Evolutionary conservation across 2,888 invertebrate species (phyloP).

Genomic region (Craniophora ligustri): DNA sequence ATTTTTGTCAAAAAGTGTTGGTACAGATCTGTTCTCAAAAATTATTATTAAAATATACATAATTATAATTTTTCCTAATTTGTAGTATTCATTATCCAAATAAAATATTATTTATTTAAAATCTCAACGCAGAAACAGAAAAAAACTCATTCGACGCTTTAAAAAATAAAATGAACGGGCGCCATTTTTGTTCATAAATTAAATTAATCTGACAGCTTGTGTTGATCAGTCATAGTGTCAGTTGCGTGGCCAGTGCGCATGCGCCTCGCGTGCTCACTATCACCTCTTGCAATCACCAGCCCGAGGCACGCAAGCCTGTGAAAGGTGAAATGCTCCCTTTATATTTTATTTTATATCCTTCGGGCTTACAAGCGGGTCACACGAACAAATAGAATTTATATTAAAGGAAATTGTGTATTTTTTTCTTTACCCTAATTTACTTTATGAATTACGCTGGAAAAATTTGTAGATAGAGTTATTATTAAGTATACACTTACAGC

Average conservation of each 20-base stretch:
- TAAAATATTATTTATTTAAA: background rate
- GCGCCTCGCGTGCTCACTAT: constrained; percentile 66
- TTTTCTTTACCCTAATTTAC: background rate
- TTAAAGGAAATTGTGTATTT: constrained; percentile 7
- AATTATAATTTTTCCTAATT: no score
- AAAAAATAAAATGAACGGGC: constrained; percentile 22
- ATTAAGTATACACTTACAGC: no score
- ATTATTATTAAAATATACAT: no score
- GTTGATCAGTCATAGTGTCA: constrained; percentile 52
- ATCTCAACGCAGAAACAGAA: background rate
- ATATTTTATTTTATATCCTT: constrained; percentile 51
- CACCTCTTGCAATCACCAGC: constrained; percentile 52
- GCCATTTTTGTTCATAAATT: constrained; percentile 45
- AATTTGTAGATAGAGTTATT: no score
- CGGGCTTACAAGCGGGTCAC: constrained; percentile 46
- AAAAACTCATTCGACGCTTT: background rate
- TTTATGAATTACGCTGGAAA: background rate
- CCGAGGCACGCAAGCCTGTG: constrained; percentile 63
- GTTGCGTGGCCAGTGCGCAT: constrained; percentile 49
- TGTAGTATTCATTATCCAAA: no score
- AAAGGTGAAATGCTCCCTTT: constrained; percentile 38
- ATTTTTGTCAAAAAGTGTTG: no score
- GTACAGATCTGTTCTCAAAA: no score
- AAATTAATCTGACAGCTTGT: constrained; percentile 46
- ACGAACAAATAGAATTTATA: constrained; percentile 10